Evolutionary conservation across 2,797 vertebrate genomes (phyloP).

Genomic region (Myotis vivesi): DNA sequence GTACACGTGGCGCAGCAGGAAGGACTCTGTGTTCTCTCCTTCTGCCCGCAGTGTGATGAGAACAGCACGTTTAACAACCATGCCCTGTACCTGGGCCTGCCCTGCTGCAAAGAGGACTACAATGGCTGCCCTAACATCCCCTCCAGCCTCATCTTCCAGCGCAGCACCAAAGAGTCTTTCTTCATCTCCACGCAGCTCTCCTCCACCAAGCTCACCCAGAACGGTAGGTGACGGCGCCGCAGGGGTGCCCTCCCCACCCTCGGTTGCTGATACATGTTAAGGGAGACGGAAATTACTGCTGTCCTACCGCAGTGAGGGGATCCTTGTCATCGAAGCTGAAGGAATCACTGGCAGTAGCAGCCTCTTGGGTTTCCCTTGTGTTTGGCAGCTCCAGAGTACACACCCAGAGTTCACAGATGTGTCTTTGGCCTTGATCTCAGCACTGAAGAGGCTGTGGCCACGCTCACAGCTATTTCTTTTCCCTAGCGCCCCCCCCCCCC

Average conservation of each 20-base stretch:
- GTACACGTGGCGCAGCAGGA: not conserved
- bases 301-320: not conserved
- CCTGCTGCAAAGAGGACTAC: conserved; percentile 98
- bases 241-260: not conserved
- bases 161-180: conserved; percentile 97
- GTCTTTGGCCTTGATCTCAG: not conserved
- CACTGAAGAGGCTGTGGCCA: not conserved
- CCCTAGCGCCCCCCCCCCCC: not conserved
- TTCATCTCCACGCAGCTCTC: conserved; percentile 97
- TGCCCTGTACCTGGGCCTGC: conserved; percentile 96
- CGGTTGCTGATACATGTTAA: not conserved
- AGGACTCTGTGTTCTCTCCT: not conserved
- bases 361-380: not conserved
- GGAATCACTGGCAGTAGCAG: not conserved
- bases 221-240: conserved; percentile 86
- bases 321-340: conserved; percentile 11
- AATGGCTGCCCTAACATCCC: conserved; percentile 97
- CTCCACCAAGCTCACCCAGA: conserved; percentile 99
- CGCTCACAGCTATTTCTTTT: not conserved
- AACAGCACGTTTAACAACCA: conserved; percentile 99
- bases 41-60: conserved; percentile 92
- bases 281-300: not conserved
- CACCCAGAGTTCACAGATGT: not conserved
- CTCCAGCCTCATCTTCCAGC: conserved; percentile 97
- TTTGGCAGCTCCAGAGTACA: not conserved